Evolutionary conservation across 2,888 invertebrate genomes (phyloP).

Genomic region (Tenodera sinensis): DNA sequence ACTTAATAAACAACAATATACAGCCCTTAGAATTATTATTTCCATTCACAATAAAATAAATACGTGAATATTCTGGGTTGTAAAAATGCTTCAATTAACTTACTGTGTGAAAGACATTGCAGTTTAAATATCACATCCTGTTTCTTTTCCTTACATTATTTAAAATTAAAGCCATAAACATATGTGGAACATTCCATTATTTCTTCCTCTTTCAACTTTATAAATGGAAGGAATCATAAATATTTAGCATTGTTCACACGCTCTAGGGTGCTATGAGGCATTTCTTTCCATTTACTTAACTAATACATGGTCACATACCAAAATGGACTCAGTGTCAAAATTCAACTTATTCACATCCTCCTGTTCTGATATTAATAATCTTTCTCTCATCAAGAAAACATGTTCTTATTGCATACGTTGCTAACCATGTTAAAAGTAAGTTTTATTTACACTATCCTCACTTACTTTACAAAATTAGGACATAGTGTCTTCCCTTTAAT

Average conservation of each 20-base stretch:
- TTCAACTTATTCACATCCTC: too few relatives aligned
- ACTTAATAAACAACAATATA: not conserved
- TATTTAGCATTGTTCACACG: not conserved
- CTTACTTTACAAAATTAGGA: too few relatives aligned
- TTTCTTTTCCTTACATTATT: not conserved
- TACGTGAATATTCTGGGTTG: not conserved
- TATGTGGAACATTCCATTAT: not conserved
- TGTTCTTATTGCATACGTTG: too few relatives aligned
- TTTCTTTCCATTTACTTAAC: not conserved
- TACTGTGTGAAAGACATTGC: not conserved
- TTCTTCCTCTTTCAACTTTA: not conserved
- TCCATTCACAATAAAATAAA: not conserved
- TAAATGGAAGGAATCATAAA: not conserved
- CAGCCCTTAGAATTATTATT: not conserved
- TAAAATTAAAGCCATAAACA: not conserved
- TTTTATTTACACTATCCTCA: too few relatives aligned
- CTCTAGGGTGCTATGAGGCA: not conserved
- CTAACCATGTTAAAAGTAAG: too few relatives aligned
- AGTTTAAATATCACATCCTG: not conserved
- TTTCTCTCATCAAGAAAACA: too few relatives aligned
- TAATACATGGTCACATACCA: too few relatives aligned
- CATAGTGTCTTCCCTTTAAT: too few relatives aligned
- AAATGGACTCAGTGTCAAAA: too few relatives aligned
- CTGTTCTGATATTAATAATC: too few relatives aligned
- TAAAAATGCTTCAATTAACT: not conserved